These are phyloP conservation scores for Hirudinaria manillensis DNA, from an alignment of 2,888 invertebrate genomes.

Conservation along the genomic window DNA sequence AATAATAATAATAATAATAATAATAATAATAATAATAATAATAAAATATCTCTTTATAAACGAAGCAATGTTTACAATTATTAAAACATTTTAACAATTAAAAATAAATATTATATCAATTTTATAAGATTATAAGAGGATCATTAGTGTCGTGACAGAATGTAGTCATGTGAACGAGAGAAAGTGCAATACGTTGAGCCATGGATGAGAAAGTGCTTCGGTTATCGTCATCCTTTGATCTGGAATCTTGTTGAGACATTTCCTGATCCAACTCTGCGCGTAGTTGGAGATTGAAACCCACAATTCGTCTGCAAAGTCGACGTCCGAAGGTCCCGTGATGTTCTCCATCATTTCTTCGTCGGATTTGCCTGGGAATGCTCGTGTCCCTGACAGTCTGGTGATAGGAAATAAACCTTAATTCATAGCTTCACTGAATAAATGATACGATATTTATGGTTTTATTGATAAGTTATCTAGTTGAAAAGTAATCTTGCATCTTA, in stretches of 20 bases:
- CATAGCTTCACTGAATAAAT: too few species aligned
- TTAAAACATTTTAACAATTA: slow-evolving; percentile 8
- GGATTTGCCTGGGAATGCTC: slow-evolving; percentile 50
- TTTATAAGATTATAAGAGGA: too few species aligned
- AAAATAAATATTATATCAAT: not conserved
- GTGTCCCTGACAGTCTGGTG: slow-evolving; percentile 50
- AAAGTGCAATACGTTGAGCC: slow-evolving; percentile 52
- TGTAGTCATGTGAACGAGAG: too few species aligned
- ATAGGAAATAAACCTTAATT: too few species aligned
- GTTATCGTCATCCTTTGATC: slow-evolving; percentile 54
- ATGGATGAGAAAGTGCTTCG: slow-evolving; percentile 55
- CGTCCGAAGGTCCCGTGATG: slow-evolving; percentile 43
- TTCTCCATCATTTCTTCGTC: slow-evolving; percentile 48
- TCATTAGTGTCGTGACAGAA: too few species aligned
- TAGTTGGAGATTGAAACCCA: slow-evolving; percentile 50
- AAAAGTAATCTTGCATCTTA: slow-evolving; percentile 13
- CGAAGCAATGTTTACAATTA: not conserved
- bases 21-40: not conserved
- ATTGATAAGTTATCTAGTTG: too few species aligned
- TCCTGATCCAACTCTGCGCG: slow-evolving; percentile 51
- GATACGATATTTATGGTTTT: too few species aligned
- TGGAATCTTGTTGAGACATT: slow-evolving; percentile 34
- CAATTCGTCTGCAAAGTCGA: slow-evolving; percentile 48
- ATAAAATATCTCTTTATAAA: not conserved
- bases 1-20: not conserved